Evolutionary conservation across 2,888 invertebrate species (phyloP), one percentile per base, ranked within the genome.

Genomic region (Lithophane socia): DNA sequence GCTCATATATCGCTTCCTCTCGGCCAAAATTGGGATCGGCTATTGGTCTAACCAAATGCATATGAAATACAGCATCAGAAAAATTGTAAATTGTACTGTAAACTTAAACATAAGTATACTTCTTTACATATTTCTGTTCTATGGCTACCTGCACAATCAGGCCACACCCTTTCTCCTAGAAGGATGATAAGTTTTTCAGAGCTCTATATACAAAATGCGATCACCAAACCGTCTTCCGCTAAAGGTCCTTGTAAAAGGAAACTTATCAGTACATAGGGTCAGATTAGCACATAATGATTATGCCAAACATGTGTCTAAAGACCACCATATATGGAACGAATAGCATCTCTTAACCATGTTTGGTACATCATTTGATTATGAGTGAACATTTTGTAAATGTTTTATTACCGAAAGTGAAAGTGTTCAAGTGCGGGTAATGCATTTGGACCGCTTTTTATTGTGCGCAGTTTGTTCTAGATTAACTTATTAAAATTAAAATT

Each of bases 361-460:
- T 16, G 82, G 70, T 52, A 10, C 80, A 73, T 61, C 29, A 77
- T 70, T 67, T 63, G 68, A 81, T 21, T 70, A 77, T 56, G n/a
- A 63, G 66, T 54, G 70, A 75, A n/a, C 77, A 64, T 85, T 29
- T 83, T 81, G 49, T 58, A 18, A 68, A 68, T 76, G 61, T 80
- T 83, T 82, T 83, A 83, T 77, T 73, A 66, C 54, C n/a, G 44
- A 47, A 77, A 85, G 83, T 61, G 83, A 83, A 83, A 83, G 83
- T 83, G 44, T 58, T 56, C 10, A 66, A 65, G 70, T 77, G 69
- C 60, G 63, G 49, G 60, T 71, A 71, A 70, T 84, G 71, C 47
- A 44, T 68, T 85, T 84, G 56, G 42, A 44, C 56, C 58, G 42
- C 3, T 76, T 77, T 74, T 80, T 69, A 66, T 66, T 72, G 68